Evolutionary conservation across 2,113 vertebrate species (phyloP).

Genomic region (Otolemur garnettii): DNA sequence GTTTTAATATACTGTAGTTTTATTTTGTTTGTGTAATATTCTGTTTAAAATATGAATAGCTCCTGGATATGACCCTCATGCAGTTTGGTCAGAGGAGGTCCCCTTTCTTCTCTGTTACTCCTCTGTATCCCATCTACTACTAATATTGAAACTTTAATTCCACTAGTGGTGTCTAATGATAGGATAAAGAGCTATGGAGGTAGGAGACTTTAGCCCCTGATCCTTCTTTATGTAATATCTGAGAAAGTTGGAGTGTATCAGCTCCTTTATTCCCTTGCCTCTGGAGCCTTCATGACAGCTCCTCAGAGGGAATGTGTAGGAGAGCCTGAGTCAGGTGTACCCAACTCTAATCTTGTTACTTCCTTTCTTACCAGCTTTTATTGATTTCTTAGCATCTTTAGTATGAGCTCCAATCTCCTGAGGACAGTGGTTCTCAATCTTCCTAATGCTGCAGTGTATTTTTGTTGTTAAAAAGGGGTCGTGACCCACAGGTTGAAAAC

Average conservation of each 20-base stretch:
- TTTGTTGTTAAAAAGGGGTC: too few species aligned
- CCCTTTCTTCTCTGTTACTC: background rate
- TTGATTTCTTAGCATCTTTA: constrained; percentile 1
- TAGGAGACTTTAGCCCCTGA: background rate
- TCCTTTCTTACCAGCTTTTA: constrained; percentile 2
- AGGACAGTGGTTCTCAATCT: background rate
- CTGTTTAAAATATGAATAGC: constrained; percentile 42
- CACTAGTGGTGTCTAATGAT: background rate
- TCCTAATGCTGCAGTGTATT: too few species aligned
- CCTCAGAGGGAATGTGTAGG: background rate
- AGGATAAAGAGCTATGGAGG: background rate
- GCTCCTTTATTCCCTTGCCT: background rate
- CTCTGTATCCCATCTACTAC: background rate
- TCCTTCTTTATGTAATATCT: background rate
- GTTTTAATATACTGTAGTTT: constrained; percentile 47
- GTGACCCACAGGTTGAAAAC: too few species aligned
- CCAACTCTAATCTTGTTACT: background rate
- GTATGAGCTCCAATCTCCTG: background rate
- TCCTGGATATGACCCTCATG: background rate
- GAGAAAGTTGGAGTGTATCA: background rate
- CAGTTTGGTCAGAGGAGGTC: background rate
- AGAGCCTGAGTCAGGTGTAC: background rate
- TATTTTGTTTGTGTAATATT: constrained; percentile 29
- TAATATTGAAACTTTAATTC: background rate
- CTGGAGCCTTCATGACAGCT: background rate